These are phyloP conservation scores for Crambe crambe DNA, from an alignment of 37 sponge, comb jelly and placozoan species.

Conservation along the genomic window DNA sequence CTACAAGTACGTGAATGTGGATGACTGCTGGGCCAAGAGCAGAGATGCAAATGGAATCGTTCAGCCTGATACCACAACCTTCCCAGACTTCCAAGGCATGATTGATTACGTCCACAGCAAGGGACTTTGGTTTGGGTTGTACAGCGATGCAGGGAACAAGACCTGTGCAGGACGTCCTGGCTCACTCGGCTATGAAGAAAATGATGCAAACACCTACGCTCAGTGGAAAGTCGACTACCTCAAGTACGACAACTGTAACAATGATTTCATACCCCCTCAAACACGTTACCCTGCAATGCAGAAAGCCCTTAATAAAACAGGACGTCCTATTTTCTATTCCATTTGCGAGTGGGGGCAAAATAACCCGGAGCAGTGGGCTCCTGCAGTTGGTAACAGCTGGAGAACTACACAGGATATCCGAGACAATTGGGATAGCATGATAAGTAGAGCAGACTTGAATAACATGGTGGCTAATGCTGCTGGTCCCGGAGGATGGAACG, in stretches of 20 bases:
- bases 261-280: slow-evolving; percentile 27
- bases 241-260: slow-evolving; percentile 85
- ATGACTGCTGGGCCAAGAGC: slow-evolving; percentile 82
- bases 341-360: slow-evolving; percentile 82
- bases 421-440: slow-evolving; percentile 71
- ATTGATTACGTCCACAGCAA: slow-evolving; percentile 66
- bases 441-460: slow-evolving; percentile 47
- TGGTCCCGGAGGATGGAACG: slow-evolving; percentile 88
- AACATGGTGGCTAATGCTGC: slow-evolving; percentile 63
- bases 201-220: slow-evolving; percentile 80
- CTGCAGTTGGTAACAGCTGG: slow-evolving; percentile 85
- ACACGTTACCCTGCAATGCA: slow-evolving; percentile 76
- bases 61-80: slow-evolving; percentile 56
- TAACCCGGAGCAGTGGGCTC: slow-evolving; percentile 71
- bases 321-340: slow-evolving; percentile 79
- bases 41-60: slow-evolving; percentile 40
- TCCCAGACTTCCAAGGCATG: slow-evolving; percentile 82
- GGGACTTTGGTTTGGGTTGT: slow-evolving; percentile 82
- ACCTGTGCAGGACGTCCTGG: slow-evolving; percentile 76
- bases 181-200: slow-evolving; percentile 69
- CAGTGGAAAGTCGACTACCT: slow-evolving; percentile 78
- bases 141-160: slow-evolving; percentile 83
- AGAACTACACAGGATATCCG: slow-evolving; percentile 81
- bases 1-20: slow-evolving; percentile 83
- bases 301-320: slow-evolving; percentile 79